phyloP scores from a whole-genome alignment of 2,888 invertebrate genomes.

The Diloba caeruleocephala region DNA sequence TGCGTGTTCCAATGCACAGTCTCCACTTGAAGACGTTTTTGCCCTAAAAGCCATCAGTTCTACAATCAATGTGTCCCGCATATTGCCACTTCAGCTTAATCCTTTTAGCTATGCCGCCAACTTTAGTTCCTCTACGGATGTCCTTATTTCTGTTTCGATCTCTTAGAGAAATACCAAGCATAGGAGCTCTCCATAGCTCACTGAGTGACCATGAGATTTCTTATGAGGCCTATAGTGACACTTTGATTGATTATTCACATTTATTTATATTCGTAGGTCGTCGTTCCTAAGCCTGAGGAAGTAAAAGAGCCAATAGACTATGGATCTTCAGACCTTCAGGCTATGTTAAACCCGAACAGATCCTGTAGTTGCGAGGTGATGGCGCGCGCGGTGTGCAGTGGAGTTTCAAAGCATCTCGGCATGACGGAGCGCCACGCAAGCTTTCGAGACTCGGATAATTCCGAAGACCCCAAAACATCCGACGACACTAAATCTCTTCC shows the following conservation, averaged over 20 bases:
- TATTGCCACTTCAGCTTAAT: too few species aligned
- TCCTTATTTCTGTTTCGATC: too few species aligned
- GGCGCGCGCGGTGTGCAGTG: conserved; percentile 61
- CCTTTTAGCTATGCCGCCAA: too few species aligned
- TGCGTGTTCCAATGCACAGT: too few species aligned
- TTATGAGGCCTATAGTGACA: too few species aligned
- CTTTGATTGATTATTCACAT: background rate
- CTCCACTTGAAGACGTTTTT: too few species aligned
- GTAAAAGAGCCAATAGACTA: conserved; percentile 1
- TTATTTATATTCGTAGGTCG: conserved; percentile 7
- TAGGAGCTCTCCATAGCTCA: too few species aligned
- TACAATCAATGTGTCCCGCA: too few species aligned
- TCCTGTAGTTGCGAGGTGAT: conserved; percentile 66
- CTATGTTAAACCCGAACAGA: conserved; percentile 50
- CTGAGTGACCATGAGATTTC: too few species aligned
- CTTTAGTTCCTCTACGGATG: too few species aligned
- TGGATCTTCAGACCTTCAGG: conserved; percentile 49
- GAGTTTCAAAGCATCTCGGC: conserved; percentile 62
- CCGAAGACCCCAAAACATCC: background rate
- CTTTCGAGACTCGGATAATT: conserved; percentile 1
- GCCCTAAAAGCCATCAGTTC: too few species aligned
- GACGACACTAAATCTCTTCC: background rate
- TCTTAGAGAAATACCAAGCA: too few species aligned
- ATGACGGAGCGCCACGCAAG: conserved; percentile 33
- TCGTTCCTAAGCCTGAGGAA: background rate